These are phyloP conservation scores for Parasteatoda tepidariorum DNA, from an alignment of 1,140 invertebrate species.

Conservation along the genomic window DNA sequence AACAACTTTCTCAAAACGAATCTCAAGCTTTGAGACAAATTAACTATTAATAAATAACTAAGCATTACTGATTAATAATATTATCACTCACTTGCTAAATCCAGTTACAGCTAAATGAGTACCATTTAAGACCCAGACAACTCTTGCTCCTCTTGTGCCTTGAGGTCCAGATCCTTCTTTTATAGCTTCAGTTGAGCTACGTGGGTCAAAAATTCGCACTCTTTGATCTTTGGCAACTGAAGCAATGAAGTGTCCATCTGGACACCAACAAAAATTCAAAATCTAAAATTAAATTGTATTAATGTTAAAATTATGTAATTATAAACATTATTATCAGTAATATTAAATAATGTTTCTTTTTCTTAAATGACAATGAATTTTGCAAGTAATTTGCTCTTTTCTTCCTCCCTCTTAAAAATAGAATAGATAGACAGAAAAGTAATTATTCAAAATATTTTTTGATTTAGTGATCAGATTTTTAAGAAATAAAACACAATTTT, in stretches of 20 bases:
- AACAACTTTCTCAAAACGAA: no score
- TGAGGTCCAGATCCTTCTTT: constrained; percentile 84
- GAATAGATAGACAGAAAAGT: no score
- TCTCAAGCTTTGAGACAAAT: no score
- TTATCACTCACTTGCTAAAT: constrained; percentile 89
- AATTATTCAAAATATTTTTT: no score
- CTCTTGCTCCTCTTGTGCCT: constrained; percentile 85
- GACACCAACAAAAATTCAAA: constrained; percentile 91
- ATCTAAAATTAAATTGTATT: constrained; percentile 72
- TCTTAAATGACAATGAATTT: neutral
- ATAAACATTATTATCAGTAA: neutral
- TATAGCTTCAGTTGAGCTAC: constrained; percentile 74
- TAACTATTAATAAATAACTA: no score
- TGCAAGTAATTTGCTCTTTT: no score
- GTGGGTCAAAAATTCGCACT: constrained; percentile 83
- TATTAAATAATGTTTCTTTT: neutral
- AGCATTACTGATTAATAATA: no score
- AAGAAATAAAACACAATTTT: no score
- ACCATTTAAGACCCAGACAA: constrained; percentile 88
- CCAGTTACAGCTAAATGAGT: constrained; percentile 87
- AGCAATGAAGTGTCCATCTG: constrained; percentile 84
- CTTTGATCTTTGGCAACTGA: constrained; percentile 91
- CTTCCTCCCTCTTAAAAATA: no score
- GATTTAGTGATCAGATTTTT: no score
- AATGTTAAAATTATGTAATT: neutral